Base-by-base conservation (phyloP, 1,140 invertebrate genomes). In the Capitella teleta region DNA sequence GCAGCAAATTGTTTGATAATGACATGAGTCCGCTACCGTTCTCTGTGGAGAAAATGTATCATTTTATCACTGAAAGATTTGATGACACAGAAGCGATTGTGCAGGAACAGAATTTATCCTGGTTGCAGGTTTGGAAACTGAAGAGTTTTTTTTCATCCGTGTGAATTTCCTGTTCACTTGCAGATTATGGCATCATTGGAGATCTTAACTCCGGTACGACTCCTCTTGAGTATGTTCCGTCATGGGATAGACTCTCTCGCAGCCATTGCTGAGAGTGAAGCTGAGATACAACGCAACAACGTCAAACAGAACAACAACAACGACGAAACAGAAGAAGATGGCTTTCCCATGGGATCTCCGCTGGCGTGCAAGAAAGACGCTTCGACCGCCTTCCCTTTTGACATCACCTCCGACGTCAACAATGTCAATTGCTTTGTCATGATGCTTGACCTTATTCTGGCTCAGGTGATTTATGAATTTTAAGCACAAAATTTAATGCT, bases 11-110 rank as follows among this genome's bases (percentile, higher is more conserved):
- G 40, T 77, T 98, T 58, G 95, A 98, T 76, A 84, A 90, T 0
- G 90, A 96, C 60, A 86, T 96, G 80, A 90, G 86, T 61, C 88
- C 92, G 28, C 74, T 96, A 16, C 90, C 92, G 21, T 93, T 98
- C 65, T 86, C 92, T 68, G 82, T 87, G 1, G 83, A 86, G 47
- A 86, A 89, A 62, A 86, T 98, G 79, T 98, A 95, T 69, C 84
- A 87, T 58, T 99, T 99, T 74, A 83, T 97, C 12, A 82, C 82
- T 1, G 80, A 84, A 32, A 77, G 90, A 40, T 94, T 97, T 63
- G 80, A 84, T 56, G 84, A 85, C 60, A 85, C 84, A 1, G 81
- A 81, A 34, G 82, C 87, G 1, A 84, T 84, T 63, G 86, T 94
- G 3, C 89, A 97, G 71, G 82, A 90, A 55, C 90, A 96, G 67